These are phyloP conservation scores for Hippocampus guttulatus DNA, from an alignment of 2,113 vertebrate genomes.

Conservation along the genomic window DNA sequence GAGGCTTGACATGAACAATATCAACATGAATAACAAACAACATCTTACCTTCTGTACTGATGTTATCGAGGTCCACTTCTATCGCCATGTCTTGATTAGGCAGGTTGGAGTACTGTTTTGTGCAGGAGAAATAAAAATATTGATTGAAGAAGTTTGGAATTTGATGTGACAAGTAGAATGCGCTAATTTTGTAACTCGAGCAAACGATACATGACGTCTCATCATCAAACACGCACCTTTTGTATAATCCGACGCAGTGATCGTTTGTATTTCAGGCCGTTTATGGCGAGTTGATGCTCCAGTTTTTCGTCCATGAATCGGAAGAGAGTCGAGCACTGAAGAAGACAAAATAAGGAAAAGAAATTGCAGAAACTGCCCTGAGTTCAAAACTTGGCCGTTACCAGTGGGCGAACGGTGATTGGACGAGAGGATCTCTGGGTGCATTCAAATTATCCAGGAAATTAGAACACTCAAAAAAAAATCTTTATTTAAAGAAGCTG, in stretches of 20 bases:
- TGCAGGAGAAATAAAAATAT: background rate
- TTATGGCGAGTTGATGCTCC: background rate
- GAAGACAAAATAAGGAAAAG: background rate
- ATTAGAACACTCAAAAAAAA: background rate
- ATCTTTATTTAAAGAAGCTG: no score
- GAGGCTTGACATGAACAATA: background rate
- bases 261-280: slow-evolving; percentile 29
- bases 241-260: slow-evolving; percentile 55
- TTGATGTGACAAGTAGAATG: background rate
- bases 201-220: background rate
- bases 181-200: background rate
- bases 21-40: background rate
- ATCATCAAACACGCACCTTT: slow-evolving; percentile 42
- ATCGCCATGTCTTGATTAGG: slow-evolving; percentile 19
- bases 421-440: background rate
- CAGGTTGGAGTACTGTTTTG: slow-evolving; percentile 62
- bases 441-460: background rate
- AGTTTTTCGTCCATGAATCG: background rate
- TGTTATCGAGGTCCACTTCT: slow-evolving; percentile 51
- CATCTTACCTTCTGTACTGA: background rate
- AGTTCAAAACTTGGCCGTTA: slow-evolving; percentile 25
- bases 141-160: background rate
- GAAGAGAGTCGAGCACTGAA: no score
- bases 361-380: background rate
- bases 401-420: slow-evolving; percentile 42